Conservation (phyloP, 2,888 invertebrate species). For the Siphonodentalium dalli region DNA sequence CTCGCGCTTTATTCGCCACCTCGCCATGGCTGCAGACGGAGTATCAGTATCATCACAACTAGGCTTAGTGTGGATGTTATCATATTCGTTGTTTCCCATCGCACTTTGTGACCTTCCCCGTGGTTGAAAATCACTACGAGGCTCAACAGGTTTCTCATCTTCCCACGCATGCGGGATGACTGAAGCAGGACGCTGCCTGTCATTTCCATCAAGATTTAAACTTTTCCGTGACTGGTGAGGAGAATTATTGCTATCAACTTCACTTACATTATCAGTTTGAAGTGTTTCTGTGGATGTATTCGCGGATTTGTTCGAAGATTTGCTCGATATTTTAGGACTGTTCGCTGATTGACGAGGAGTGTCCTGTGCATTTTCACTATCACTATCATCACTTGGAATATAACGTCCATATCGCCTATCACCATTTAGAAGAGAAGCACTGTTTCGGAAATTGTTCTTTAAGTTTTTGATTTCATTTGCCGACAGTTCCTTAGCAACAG, state of each 20-base stretch:
- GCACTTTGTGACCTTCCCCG: too few relatives aligned
- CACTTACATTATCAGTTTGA: constrained; percentile 43
- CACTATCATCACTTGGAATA: constrained; percentile 49
- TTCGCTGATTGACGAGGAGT: constrained; percentile 42
- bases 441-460: constrained; percentile 34
- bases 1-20: constrained; percentile 46
- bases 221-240: constrained; percentile 40
- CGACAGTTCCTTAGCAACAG: constrained; percentile 42
- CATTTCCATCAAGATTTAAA: constrained; percentile 17
- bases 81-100: background rate
- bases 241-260: too few relatives aligned
- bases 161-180: too few relatives aligned
- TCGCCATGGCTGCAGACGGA: constrained; percentile 42
- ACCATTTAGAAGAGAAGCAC: constrained; percentile 41
- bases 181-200: too few relatives aligned
- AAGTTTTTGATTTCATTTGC: constrained; percentile 25
- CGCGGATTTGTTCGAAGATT: constrained; percentile 49
- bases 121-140: too few relatives aligned
- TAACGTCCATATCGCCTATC: constrained; percentile 45
- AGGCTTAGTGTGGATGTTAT: constrained; percentile 2
- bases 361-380: constrained; percentile 42
- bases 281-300: constrained; percentile 58
- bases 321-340: constrained; percentile 48
- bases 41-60: constrained; percentile 37
- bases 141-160: too few relatives aligned